Conservation (phyloP, 2,888 invertebrate genomes). For the Clusia tigrina region DNA sequence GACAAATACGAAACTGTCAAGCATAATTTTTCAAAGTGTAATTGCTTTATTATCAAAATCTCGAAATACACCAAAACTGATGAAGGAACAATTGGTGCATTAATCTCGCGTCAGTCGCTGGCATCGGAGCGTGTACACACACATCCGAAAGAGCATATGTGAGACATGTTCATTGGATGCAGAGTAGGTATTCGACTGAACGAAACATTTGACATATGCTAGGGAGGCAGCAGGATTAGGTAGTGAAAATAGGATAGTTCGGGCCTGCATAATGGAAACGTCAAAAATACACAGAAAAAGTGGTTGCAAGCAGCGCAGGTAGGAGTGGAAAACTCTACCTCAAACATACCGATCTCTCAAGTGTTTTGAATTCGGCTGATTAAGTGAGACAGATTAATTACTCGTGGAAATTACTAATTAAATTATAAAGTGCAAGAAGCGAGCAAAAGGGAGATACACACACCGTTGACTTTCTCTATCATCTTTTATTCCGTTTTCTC, state of each 20-base stretch:
- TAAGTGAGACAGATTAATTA: slow-evolving; percentile 55
- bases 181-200: neutral
- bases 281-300: slow-evolving; percentile 36
- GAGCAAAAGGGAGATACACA: neutral
- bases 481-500: slow-evolving; percentile 46
- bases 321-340: slow-evolving; percentile 26
- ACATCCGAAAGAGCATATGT: slow-evolving; percentile 48
- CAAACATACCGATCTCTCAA: slow-evolving; percentile 35
- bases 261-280: slow-evolving; percentile 49
- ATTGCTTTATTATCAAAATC: slow-evolving; percentile 58
- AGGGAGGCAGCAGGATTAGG: neutral
- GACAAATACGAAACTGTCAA: slow-evolving; percentile 62
- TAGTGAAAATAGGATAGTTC: slow-evolving; percentile 6
- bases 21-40: slow-evolving; percentile 59
- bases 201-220: neutral
- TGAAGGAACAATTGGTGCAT: slow-evolving; percentile 59
- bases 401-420: slow-evolving; percentile 59
- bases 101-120: slow-evolving; percentile 48
- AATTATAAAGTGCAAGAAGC: slow-evolving; percentile 44
- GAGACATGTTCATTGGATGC: slow-evolving; percentile 11
- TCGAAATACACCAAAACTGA: slow-evolving; percentile 39
- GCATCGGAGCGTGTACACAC: too few species aligned
- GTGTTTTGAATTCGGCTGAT: slow-evolving; percentile 33
- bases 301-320: slow-evolving; percentile 11
- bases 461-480: slow-evolving; percentile 17